These are phyloP conservation scores for Tyrophagus putrescentiae DNA, from an alignment of 1,140 invertebrate species.

Conservation along the genomic window DNA sequence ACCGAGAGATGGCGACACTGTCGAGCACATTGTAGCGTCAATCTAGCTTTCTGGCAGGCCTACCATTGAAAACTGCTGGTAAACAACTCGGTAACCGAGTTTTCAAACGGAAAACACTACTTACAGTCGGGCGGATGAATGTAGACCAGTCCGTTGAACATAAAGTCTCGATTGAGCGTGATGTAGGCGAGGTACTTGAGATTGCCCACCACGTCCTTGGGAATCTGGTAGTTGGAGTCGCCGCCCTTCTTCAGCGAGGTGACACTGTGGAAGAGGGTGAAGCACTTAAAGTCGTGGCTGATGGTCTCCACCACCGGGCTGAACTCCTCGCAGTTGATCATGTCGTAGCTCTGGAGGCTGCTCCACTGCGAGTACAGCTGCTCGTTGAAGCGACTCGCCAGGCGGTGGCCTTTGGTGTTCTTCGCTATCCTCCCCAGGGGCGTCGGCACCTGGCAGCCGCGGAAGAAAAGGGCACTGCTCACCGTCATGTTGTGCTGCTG, in stretches of 20 bases:
- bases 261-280: conserved; percentile 3
- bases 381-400: too few species aligned
- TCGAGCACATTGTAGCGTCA: too few species aligned
- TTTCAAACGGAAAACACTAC: neutral
- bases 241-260: neutral
- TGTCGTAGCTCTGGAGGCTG: neutral
- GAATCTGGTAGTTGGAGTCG: conserved; percentile 7
- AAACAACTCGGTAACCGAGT: neutral
- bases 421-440: neutral
- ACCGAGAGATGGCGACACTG: too few species aligned
- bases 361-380: too few species aligned
- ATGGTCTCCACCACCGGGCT: neutral
- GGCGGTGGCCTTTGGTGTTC: too few species aligned
- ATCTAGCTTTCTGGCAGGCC: too few species aligned
- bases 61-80: too few species aligned
- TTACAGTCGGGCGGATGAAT: conserved; percentile 8
- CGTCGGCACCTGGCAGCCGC: conserved; percentile 3
- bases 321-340: neutral
- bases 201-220: conserved; percentile 8
- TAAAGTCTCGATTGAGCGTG: conserved; percentile 10
- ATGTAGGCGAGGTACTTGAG: conserved; percentile 9
- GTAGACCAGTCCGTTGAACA: conserved; percentile 12
- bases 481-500: conserved; percentile 1
- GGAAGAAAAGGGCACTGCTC: neutral
- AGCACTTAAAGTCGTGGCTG: conserved; percentile 8